A percentile compares a stretch with the other conserved stretches of the same genome.
phyloP scores from a whole-genome alignment of 2,797 vertebrate species.

The Setipinna tenuifilis region DNA sequence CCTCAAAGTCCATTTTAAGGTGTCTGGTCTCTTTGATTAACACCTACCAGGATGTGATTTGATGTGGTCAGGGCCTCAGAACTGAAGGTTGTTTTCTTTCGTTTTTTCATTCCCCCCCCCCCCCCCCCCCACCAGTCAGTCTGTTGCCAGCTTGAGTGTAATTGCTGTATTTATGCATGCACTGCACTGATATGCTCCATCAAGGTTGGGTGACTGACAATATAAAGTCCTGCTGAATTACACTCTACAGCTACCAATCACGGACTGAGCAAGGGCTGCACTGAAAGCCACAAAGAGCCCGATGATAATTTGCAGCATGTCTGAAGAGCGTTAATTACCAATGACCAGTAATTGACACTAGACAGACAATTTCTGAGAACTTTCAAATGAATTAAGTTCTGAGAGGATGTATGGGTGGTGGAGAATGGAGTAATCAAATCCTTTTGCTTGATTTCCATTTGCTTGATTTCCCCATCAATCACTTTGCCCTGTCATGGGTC shows the following conservation, averaged over 20 bases:
- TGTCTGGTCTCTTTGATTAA: slow-evolving; percentile 52
- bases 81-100: background rate
- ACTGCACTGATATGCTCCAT: background rate
- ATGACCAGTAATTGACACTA: slow-evolving; percentile 55
- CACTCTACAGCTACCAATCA: slow-evolving; percentile 38
- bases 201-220: background rate
- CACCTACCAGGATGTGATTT: slow-evolving; percentile 31
- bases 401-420: slow-evolving; percentile 44
- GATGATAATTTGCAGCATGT: slow-evolving; percentile 32
- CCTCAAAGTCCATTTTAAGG: background rate
- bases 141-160: background rate
- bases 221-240: slow-evolving; percentile 8
- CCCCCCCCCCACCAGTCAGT: background rate
- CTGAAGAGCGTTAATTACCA: slow-evolving; percentile 59
- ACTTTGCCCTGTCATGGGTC: background rate
- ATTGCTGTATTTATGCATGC: slow-evolving; percentile 15
- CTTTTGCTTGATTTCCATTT: slow-evolving; percentile 59
- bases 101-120: background rate
- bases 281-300: slow-evolving; percentile 44
- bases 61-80: slow-evolving; percentile 17
- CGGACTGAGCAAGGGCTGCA: slow-evolving; percentile 29
- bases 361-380: slow-evolving; percentile 38
- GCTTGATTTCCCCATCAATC: slow-evolving; percentile 52
- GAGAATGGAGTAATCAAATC: slow-evolving; percentile 59
- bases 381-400: slow-evolving; percentile 55